Evolutionary conservation across 2,113 vertebrate species (phyloP).

Genomic region (Circaetus cinerascens): DNA sequence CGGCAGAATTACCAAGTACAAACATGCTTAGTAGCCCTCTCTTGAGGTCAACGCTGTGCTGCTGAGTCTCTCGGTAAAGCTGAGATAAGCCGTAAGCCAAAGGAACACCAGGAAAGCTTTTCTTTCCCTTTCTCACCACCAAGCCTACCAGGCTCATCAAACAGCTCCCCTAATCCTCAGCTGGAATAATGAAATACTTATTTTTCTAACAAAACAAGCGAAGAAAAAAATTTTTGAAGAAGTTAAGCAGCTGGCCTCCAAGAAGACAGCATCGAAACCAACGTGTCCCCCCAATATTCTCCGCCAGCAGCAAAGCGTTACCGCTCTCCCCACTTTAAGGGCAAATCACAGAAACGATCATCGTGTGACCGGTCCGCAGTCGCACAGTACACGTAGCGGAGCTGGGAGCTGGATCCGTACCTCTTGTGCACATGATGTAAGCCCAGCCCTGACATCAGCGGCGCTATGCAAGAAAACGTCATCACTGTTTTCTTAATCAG

Average conservation of each 20-base stretch:
- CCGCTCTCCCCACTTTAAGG: background rate
- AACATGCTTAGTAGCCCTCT: background rate
- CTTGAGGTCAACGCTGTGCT: background rate
- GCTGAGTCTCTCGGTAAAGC: background rate
- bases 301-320: background rate
- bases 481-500: background rate
- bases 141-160: background rate
- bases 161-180: too few species aligned
- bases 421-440: accelerated
- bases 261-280: background rate
- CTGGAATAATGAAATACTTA: background rate
- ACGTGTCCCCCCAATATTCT: accelerated
- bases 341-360: background rate
- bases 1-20: background rate
- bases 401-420: background rate
- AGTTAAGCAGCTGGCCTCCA: background rate
- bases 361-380: background rate
- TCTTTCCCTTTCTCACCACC: background rate
- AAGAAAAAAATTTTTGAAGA: background rate
- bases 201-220: background rate
- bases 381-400: background rate
- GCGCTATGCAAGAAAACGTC: background rate
- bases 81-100: background rate
- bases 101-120: background rate
- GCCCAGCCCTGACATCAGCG: background rate